Evolutionary conservation across 2,797 vertebrate species (phyloP), one percentile per base, ranked within the genome.

Genomic region (Dipus sagitta): DNA sequence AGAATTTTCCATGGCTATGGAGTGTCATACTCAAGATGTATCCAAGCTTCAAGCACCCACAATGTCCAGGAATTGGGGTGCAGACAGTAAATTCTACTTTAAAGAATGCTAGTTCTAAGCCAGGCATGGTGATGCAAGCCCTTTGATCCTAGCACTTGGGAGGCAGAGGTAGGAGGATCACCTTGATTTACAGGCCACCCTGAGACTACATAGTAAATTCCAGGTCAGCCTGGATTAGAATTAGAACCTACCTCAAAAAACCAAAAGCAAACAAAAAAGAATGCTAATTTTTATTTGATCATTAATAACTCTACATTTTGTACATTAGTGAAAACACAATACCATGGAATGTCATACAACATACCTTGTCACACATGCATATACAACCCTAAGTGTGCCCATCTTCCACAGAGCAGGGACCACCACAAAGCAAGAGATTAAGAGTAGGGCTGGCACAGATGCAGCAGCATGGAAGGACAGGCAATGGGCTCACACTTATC

Each of bases 21-120:
- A 94, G 54, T n/a, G 71, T 74, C 78, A 86, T 80, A 96, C 38
- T 92, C 90, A 91, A 80, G 67, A 93, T 14, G 60, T 38, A 60
- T 8, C 62, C 70, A 86, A 14, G 28, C 82, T 79, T 60, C 6
- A 96, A 94, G 79, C 42, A 83, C 42, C 86, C 70, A 67, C 21
- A 87, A 54, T n/a, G 75, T 81, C 70, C 75, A 67, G 71, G 30
- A 85, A 88, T 84, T 28, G 30, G 23, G 24, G 9, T 34, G 21
- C 17, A 75, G 65, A 58, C 80, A 88, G 26, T 34, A 81, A 93
- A 34, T 38, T 81, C 70, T 85, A 34, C 70, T 79, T 52, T 74
- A 85, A 62, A 89, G 88, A 47, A 47, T 47, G 47, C 47, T 47
- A 47, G 47, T 11, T 47, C 47, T 10, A 47, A 47, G 47, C 47